phyloP scores from a whole-genome alignment of 2,797 vertebrate species.

The Ctenochaetus hawaiiensis region DNA sequence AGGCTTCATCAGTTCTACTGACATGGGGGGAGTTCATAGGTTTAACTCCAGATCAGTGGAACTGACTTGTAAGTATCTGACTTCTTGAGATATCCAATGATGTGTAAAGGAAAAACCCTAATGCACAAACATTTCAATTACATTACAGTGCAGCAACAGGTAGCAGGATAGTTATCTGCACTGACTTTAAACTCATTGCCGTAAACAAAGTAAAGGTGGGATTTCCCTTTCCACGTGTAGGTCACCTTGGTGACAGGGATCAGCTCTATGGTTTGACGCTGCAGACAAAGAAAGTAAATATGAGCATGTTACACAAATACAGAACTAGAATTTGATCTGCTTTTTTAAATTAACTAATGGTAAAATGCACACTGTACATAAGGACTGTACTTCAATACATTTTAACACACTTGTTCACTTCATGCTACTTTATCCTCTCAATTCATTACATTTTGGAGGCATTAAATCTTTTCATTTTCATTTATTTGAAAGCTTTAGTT shows the following conservation, averaged over 20 bases:
- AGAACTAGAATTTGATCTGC: background rate
- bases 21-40: background rate
- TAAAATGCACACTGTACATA: background rate
- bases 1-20: background rate
- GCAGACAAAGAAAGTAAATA: slow-evolving; percentile 62
- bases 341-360: background rate
- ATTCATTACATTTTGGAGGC: too few relatives aligned
- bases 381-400: background rate
- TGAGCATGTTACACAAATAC: slow-evolving; percentile 23
- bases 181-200: slow-evolving; percentile 86
- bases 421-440: too few relatives aligned
- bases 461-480: too few relatives aligned
- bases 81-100: background rate
- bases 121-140: slow-evolving; percentile 45
- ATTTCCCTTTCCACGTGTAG: slow-evolving; percentile 85
- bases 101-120: slow-evolving; percentile 2
- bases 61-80: background rate
- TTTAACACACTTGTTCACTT: too few relatives aligned
- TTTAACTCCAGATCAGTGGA: background rate
- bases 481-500: too few relatives aligned
- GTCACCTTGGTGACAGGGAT: slow-evolving; percentile 87
- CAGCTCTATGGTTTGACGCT: slow-evolving; percentile 88
- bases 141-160: slow-evolving; percentile 85
- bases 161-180: slow-evolving; percentile 85
- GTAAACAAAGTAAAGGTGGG: slow-evolving; percentile 84